Base-by-base conservation (phyloP, 2,113 vertebrate species). In the Lampris megalopsis region DNA sequence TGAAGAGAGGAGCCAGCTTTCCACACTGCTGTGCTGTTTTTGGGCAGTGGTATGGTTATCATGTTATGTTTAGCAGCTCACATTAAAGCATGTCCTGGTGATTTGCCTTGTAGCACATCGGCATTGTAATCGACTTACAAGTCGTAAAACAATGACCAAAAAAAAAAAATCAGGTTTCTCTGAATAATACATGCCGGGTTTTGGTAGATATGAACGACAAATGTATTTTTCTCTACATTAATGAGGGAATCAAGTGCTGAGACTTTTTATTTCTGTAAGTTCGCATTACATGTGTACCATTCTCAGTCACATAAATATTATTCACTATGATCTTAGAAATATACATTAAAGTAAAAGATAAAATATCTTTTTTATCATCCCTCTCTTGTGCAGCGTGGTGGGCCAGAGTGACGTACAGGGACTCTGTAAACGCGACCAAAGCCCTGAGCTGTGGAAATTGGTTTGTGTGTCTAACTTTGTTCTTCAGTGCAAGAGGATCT, bases 361-460 rank as follows among this genome's bases (percentile, higher is more conserved):
- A 45, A 41, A 37, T 24, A 8, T n/a, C 60, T 24, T 57, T 13
- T 59, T 53, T 5, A 5, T 70, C 42, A 63, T 41, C 38, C 53
- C n/a, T 47, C n/a, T 79, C 24, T 37, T 45, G 56, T 73, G 37
- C 90, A 95, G 94, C 94, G 91, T 4, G 94, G 94, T 3, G 94
- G 94, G 80, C 94, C 94, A 13, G 94, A 95, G 76, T 95, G 88
- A 95, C 48, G 1, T 2, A 38, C 67, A 50, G 24, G 8, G 1
- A 60, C 24, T 69, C 35, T 1, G 3, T 66, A 61, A 59, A 71
- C 68, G 47, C 69, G 80, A 53, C 77, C 83, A 70, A 86, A 85
- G 77, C 78, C 64, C 63, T 86, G 62, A 71, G 70, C 57, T 81
- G 83, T 75, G 78, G 79, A 86, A 73, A 87, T 84, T 70, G 48